Conservation (phyloP, 2,888 invertebrate species). For the Stenurella melanura region DNA sequence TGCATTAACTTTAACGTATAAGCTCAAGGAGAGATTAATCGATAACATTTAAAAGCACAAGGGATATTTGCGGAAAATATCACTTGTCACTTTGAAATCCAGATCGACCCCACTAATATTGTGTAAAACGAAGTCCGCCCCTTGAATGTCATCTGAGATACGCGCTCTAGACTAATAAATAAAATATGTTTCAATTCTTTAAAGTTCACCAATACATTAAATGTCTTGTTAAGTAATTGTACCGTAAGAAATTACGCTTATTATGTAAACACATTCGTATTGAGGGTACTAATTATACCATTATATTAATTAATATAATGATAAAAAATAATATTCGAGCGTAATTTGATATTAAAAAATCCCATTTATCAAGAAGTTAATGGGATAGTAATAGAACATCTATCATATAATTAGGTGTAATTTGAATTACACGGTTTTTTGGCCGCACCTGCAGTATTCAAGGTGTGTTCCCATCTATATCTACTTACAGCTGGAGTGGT, state of each 20-base stretch:
- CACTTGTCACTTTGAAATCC: too few relatives aligned
- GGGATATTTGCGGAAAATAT: too few relatives aligned
- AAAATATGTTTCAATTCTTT: too few relatives aligned
- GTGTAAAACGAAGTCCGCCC: too few relatives aligned
- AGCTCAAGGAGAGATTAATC: too few relatives aligned
- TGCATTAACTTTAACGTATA: too few relatives aligned
- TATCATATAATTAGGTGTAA: slow-evolving; percentile 67
- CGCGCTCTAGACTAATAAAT: too few relatives aligned
- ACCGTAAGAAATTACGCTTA: neutral
- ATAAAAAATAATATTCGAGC: slow-evolving; percentile 31
- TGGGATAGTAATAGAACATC: slow-evolving; percentile 64
- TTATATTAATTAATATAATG: slow-evolving; percentile 36
- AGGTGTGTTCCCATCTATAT: slow-evolving; percentile 61
- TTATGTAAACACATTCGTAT: slow-evolving; percentile 10
- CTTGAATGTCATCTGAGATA: too few relatives aligned
- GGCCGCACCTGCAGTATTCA: slow-evolving; percentile 67
- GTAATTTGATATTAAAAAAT: slow-evolving; percentile 37
- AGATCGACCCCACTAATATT: too few relatives aligned
- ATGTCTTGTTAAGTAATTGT: neutral
- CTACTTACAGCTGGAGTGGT: slow-evolving; percentile 55
- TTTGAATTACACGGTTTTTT: slow-evolving; percentile 68
- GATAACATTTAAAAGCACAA: too few relatives aligned
- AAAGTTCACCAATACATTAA: too few relatives aligned
- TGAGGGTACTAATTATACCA: slow-evolving; percentile 33
- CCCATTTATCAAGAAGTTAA: slow-evolving; percentile 63